Evolutionary conservation across 1,140 invertebrate species (phyloP).

Genomic region (Fopius arisanus): DNA sequence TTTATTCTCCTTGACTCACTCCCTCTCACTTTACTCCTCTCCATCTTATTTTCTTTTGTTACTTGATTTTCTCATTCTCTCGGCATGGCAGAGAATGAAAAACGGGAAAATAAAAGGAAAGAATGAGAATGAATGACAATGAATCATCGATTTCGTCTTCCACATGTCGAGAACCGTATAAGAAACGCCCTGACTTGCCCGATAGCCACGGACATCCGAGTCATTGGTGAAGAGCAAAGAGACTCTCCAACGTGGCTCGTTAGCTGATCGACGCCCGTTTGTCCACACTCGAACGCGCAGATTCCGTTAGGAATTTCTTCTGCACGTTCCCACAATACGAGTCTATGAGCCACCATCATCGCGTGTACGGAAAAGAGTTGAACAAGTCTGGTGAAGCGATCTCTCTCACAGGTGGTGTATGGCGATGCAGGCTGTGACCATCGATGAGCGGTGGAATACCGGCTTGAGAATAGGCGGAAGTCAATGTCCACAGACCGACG

Average conservation of each 20-base stretch:
- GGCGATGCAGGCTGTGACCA: slow-evolving; percentile 1
- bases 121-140: not conserved
- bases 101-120: not conserved
- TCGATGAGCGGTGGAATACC: slow-evolving; percentile 2
- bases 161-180: not conserved
- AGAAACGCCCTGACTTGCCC: slow-evolving; percentile 2
- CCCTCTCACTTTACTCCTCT: not conserved
- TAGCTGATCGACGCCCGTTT: slow-evolving; percentile 23
- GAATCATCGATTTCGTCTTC: slow-evolving; percentile 17
- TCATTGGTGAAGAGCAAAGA: slow-evolving; percentile 3
- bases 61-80: not conserved
- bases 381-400: slow-evolving; percentile 1
- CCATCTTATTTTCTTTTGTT: not conserved
- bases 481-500: not conserved
- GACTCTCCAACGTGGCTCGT: slow-evolving; percentile 9
- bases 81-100: not conserved
- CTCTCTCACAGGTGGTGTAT: slow-evolving; percentile 2
- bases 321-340: slow-evolving; percentile 41
- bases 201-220: slow-evolving; percentile 13
- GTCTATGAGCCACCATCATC: slow-evolving; percentile 8
- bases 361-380: not conserved
- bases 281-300: slow-evolving; percentile 34
- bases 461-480: not conserved
- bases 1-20: no score
- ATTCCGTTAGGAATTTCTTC: slow-evolving; percentile 52